These are phyloP conservation scores for Odontesthes bonariensis DNA, from an alignment of 2,113 vertebrate genomes.

Conservation along the genomic window DNA sequence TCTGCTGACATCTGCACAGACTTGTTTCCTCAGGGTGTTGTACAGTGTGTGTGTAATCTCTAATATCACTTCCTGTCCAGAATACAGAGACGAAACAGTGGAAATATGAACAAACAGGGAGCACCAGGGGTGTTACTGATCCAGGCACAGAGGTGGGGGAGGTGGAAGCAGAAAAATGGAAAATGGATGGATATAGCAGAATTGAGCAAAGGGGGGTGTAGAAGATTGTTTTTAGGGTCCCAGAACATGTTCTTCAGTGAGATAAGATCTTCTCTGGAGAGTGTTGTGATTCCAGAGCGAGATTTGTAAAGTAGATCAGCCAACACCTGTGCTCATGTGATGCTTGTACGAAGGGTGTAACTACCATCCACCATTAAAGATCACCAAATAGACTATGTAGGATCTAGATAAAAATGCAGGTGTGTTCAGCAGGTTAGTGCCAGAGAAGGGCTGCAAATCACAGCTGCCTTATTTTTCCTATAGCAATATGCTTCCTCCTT, in stretches of 20 bases:
- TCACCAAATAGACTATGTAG: conserved; percentile 54
- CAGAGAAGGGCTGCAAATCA: too few relatives aligned
- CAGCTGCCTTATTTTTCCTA: too few relatives aligned
- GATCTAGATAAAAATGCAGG: too few relatives aligned
- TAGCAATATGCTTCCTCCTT: too few relatives aligned
- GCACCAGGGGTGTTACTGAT: conserved; percentile 29
- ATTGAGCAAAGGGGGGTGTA: conserved; percentile 7
- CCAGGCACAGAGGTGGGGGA: conserved; percentile 29
- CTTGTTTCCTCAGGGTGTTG: conserved; percentile 53
- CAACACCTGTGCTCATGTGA: not conserved
- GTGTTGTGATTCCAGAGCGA: conserved; percentile 17
- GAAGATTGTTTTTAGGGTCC: conserved; percentile 35
- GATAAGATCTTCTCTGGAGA: conserved; percentile 24
- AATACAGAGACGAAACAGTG: conserved; percentile 36
- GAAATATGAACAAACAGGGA: conserved; percentile 34
- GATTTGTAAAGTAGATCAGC: conserved; percentile 27
- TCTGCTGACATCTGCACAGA: conserved; percentile 53
- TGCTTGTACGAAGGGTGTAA: not conserved
- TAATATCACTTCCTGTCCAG: conserved; percentile 71
- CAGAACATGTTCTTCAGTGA: conserved; percentile 50
- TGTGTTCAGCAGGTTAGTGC: too few relatives aligned
- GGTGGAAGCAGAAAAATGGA: conserved; percentile 35
- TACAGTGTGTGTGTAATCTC: conserved; percentile 20
- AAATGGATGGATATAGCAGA: conserved; percentile 39
- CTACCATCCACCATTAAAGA: conserved; percentile 46